Percentiles rank a stretch among this genome's conserved stretches.
phyloP scores from a whole-genome alignment of 1,140 invertebrate species.

The Nixonia krombeini region DNA sequence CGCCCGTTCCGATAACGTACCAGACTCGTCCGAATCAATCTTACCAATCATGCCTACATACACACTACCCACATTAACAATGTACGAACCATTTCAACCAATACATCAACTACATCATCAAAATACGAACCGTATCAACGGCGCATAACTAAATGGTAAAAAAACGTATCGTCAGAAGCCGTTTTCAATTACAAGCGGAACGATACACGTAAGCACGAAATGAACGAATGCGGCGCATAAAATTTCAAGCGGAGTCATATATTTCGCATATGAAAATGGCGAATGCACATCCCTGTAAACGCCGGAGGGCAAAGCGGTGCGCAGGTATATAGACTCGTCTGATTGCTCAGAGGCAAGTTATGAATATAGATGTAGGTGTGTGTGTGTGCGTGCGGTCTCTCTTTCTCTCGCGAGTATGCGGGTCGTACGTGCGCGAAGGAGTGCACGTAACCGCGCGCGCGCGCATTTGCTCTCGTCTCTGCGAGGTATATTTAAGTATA shows the following conservation, averaged over 20 bases:
- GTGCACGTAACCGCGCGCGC: not conserved
- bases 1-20: no score
- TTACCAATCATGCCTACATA: no score
- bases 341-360: slow-evolving; percentile 28
- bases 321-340: slow-evolving; percentile 17
- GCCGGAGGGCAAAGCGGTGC: slow-evolving; percentile 13
- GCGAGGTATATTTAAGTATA: slow-evolving; percentile 13
- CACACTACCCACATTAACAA: no score
- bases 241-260: not conserved
- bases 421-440: slow-evolving; percentile 8
- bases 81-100: no score
- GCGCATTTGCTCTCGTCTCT: not conserved
- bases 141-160: no score
- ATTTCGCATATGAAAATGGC: slow-evolving; percentile 24
- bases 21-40: no score
- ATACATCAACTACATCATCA: no score
- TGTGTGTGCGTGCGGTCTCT: slow-evolving; percentile 4
- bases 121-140: no score
- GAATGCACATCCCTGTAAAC: slow-evolving; percentile 14
- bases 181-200: not conserved
- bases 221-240: not conserved
- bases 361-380: slow-evolving; percentile 20
- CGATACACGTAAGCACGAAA: not conserved
- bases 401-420: no score
- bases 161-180: no score